Base-by-base conservation (phyloP, 2,797 vertebrate genomes). In the Spondyliosoma cantharus region DNA sequence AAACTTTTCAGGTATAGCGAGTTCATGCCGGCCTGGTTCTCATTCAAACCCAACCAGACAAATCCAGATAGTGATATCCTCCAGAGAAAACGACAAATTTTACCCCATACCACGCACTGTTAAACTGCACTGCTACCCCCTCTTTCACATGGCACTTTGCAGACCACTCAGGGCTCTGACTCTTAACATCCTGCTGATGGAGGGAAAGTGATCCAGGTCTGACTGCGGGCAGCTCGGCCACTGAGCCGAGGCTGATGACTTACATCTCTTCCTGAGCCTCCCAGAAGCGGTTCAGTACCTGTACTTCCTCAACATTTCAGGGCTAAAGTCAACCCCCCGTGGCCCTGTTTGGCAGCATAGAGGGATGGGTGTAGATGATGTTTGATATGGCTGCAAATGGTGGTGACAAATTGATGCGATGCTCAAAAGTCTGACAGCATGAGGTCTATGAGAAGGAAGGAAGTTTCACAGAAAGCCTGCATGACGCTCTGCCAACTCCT, bases 101-200 rank as follows among this genome's bases (percentile, higher is more conserved):
- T 8, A 75, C 64, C 84, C 58, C 71, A 77, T 74, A 49, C 57
- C 48, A 56, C 17, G 50, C 60, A 19, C 69, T 65, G 48, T 80
- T 79, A 78, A 59, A 74, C 76, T 67, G 71, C 75, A 58, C 69
- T 5, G 45, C 57, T 65, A 29, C 67, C 57, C 49, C 60, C 57
- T 22, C 68, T 58, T 73, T 74, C 78, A 79, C 82, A 58, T 48
- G 32, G 82, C 81, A 84, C 83, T 83, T 76, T 85, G 77, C 66
- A 76, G 83, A 87, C 81, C 77, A 56, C 84, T 82, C 73, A 61
- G 64, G 71, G 82, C 69, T 88, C 67, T 72, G 72, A 78, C 82
- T 87, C 76, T 86, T 79, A 81, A 89, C 87, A 86, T 87, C 88
- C 88, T 83, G 85, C 88, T 89, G 85, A 87, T 77, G 73, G 80